Base-by-base conservation (phyloP, 64 coral and sea anemone species). In the Hydrozoanthus tunicans region DNA sequence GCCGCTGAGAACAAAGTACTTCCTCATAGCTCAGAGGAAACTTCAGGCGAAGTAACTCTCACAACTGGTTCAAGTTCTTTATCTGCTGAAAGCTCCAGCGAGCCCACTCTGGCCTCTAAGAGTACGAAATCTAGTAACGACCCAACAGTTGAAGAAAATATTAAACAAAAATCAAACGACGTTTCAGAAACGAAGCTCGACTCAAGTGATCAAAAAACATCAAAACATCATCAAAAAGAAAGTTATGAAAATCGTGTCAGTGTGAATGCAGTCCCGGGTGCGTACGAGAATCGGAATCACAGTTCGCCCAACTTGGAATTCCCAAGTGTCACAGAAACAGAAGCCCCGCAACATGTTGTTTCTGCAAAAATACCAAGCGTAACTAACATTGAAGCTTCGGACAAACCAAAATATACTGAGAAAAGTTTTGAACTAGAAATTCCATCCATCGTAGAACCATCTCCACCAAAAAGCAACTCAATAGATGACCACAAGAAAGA, bases 251-350 rank as follows among this genome's bases (percentile, higher is more conserved):
- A 73, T 88, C 56, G 54, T 3, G 17, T 59, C 25, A 74, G 12
- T 51, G 70, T 32, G 17, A 88, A 88, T 15, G 84, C 67, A 14
- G 67, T 88, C 59, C 69, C 84, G 7, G 84, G 56, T 4, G 84
- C 68, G 51, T 14, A 70, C 11, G 84, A 75, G 69, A 59, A 88
- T 43, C 68, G 14, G 57, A 57, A 74, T 55, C 69, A 20, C 6
- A 74, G 54, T 7, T 24, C 11, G 3, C 59, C 68, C 32, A 51
- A 51, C 61, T 0, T 74, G 68, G 84, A 88, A 43, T 20, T 88
- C 13, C 69, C 84, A 6, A 51, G 32, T 6, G 23, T 88, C 17
- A 23, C 20, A 20, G 24, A 74, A 74, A 60, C 55, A 57, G 67
- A 88, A 27, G 3, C 69, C 15, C 3, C 13, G 32, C 17, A 70